These are phyloP conservation scores for Ochotona princeps DNA, from an alignment of 2,113 vertebrate genomes.

Conservation along the genomic window DNA sequence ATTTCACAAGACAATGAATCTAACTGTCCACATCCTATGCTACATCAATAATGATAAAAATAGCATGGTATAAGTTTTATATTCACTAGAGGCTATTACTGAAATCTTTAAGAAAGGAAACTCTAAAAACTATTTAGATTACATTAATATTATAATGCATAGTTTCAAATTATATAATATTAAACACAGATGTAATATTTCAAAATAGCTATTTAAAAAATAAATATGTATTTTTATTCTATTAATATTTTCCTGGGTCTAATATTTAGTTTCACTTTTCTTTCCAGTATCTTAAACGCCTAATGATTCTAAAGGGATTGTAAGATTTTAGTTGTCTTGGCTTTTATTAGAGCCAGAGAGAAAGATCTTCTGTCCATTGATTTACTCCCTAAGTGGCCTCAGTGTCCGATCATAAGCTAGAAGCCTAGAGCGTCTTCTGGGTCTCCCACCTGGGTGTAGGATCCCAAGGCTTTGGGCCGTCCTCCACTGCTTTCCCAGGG, in stretches of 20 bases:
- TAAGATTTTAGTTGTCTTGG: not conserved
- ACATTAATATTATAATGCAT: not conserved
- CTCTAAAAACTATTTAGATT: not conserved
- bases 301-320: not conserved
- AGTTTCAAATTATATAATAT: slow-evolving; percentile 45
- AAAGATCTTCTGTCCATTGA: too few relatives aligned
- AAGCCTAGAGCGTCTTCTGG: too few relatives aligned
- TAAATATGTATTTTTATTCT: not conserved
- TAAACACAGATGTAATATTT: not conserved
- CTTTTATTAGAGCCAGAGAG: not conserved
- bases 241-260: not conserved
- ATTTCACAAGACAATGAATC: slow-evolving; percentile 74
- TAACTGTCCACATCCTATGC: slow-evolving; percentile 26
- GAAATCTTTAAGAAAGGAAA: not conserved
- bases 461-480: too few relatives aligned
- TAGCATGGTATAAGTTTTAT: slow-evolving; percentile 20
- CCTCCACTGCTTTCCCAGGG: too few relatives aligned
- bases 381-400: too few relatives aligned
- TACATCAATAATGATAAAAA: slow-evolving; percentile 61
- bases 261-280: slow-evolving; percentile 18
- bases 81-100: not conserved
- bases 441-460: too few relatives aligned
- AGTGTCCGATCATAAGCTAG: too few relatives aligned
- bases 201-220: not conserved
- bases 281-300: slow-evolving; percentile 38